Base-by-base conservation (phyloP, 1,140 invertebrate species). In the Lucilia cuprina region DNA sequence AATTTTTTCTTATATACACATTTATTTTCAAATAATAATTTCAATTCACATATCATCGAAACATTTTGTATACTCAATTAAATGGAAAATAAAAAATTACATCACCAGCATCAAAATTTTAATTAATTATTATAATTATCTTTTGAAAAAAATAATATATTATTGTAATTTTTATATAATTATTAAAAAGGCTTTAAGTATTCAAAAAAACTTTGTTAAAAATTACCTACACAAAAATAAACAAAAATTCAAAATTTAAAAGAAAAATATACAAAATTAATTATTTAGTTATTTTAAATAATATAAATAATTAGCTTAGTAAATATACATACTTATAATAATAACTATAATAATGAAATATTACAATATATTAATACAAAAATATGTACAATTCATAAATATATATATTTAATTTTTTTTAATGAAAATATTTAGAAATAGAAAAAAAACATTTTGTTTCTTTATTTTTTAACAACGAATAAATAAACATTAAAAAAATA, bases 381-480 rank as follows among this genome's bases (percentile, higher is more conserved):
- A 19, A 10, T 70, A 25, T 70, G 65, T 70, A 21, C 8, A 21
- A 70, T 70, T 3, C 21, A 25, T 70, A 19, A 19, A 70, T 70
- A 1, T 70, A 10, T 70, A 19, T 25, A 19, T 70, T n/a, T n/a
- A n/a, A 70, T 25, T 70, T 70, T 70, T 70, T 70, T 70, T 25
- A 70, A 70, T 70, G 65, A 25, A 70, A 70, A 21, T 70, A 21
- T 21, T 21, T 70, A 70, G 7, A 21, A 70, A 19, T 21, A 17
- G 5, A 65, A 65, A n/a, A n/a, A 21, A 21, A 70, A 55, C 8
- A 70, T 9, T 70, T 70, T 70, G 65, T 70, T 70, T 70, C n/a
- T 70, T 70, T 70, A 70, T 70, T 70, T 70, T 70, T 70, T 70
- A 70, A 70, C 65, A 70, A 70, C 65, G 65, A 70, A 70, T 70